Evolutionary conservation across 2,888 invertebrate species (phyloP).

Genomic region (Drosophila falleni): DNA sequence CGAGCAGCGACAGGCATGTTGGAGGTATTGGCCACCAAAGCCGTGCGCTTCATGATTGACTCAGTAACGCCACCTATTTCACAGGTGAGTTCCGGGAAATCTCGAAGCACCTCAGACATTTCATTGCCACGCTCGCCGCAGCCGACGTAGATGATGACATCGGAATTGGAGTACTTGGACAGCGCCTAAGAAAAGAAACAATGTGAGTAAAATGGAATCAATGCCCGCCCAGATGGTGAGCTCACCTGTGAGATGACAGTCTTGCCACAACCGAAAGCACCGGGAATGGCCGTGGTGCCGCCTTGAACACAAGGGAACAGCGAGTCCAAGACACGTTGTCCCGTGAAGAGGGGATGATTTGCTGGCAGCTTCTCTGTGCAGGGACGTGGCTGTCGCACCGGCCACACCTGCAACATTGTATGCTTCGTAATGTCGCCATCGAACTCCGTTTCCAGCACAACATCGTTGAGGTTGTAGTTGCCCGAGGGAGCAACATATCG

Average conservation of each 20-base stretch:
- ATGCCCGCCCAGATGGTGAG: neutral
- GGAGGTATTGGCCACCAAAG: constrained; percentile 99
- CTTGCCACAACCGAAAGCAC: constrained; percentile 99
- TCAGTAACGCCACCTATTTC: constrained; percentile 98
- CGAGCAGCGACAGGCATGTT: constrained; percentile 99
- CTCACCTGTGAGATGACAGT: constrained; percentile 87
- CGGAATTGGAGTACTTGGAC: constrained; percentile 99
- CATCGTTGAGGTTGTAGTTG: constrained; percentile 96
- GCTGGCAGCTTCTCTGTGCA: constrained; percentile 98
- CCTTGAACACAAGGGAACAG: constrained; percentile 99
- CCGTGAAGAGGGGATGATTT: constrained; percentile 98
- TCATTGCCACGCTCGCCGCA: constrained; percentile 99
- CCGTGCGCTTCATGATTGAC: constrained; percentile 99
- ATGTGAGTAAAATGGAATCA: neutral
- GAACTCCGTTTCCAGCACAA: constrained; percentile 98
- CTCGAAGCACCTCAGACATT: constrained; percentile 99
- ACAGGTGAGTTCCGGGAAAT: constrained; percentile 98
- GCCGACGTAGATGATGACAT: constrained; percentile 99
- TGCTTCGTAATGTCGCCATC: constrained; percentile 96
- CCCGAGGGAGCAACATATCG: constrained; percentile 97
- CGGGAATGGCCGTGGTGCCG: constrained; percentile 99
- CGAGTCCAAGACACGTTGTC: constrained; percentile 98
- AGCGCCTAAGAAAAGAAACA: constrained; percentile 88
- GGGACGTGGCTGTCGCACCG: constrained; percentile 98
- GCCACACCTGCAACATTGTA: constrained; percentile 99